phyloP scores from a whole-genome alignment of 2,888 invertebrate species.

The Calliopum simillimum region DNA sequence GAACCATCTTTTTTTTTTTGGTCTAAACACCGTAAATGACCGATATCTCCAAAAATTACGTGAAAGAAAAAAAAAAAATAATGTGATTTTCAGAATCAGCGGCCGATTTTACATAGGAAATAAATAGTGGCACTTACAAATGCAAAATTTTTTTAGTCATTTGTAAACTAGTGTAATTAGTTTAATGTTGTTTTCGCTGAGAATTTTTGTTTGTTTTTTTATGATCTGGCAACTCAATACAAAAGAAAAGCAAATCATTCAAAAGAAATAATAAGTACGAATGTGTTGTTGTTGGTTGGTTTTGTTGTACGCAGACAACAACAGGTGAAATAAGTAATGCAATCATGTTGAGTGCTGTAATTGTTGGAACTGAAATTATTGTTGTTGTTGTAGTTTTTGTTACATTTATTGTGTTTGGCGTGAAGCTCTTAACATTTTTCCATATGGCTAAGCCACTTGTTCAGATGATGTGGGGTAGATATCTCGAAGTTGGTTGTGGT shows the following conservation, averaged over 20 bases:
- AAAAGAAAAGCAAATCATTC: slow-evolving; percentile 11
- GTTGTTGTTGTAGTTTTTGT: neutral
- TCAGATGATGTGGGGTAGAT: neutral
- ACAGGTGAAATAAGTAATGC: slow-evolving; percentile 42
- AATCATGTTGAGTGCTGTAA: slow-evolving; percentile 44
- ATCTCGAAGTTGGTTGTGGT: too few relatives aligned
- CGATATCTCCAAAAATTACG: too few relatives aligned
- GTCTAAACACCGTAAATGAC: too few relatives aligned
- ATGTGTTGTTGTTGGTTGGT: neutral
- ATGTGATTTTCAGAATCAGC: too few relatives aligned
- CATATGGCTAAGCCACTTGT: neutral
- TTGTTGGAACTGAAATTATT: slow-evolving; percentile 17
- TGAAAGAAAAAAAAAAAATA: too few relatives aligned
- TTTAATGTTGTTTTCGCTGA: too few relatives aligned
- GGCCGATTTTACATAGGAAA: too few relatives aligned
- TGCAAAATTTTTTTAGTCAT: too few relatives aligned
- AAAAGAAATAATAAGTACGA: slow-evolving; percentile 13
- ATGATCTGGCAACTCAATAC: neutral
- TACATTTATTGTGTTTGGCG: neutral
- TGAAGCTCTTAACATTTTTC: slow-evolving; percentile 19
- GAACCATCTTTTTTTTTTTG: too few relatives aligned
- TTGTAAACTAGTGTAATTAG: too few relatives aligned
- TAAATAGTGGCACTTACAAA: too few relatives aligned
- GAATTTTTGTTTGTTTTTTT: too few relatives aligned
- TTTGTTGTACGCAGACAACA: slow-evolving; percentile 12